These are phyloP conservation scores for Malacosoma neustria DNA, from an alignment of 2,888 invertebrate genomes.

Conservation along the genomic window DNA sequence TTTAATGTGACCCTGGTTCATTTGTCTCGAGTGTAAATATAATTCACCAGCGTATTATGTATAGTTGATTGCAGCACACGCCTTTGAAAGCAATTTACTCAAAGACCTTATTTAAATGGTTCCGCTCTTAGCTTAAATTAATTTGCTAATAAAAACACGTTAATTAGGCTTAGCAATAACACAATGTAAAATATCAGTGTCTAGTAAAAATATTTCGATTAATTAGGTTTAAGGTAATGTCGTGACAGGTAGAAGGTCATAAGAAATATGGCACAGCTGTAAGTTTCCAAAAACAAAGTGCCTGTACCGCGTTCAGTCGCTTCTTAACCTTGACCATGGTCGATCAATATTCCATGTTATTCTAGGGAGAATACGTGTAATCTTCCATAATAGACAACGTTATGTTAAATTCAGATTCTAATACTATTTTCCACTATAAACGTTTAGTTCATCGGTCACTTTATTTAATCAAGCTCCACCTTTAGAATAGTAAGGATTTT, in stretches of 20 bases:
- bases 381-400: too few relatives aligned
- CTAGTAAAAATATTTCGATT: slow-evolving; percentile 14
- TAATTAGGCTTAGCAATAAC: slow-evolving; percentile 7
- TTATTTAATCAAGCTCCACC: too few relatives aligned
- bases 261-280: too few relatives aligned
- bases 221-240: slow-evolving; percentile 13
- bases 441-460: too few relatives aligned
- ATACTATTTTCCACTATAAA: too few relatives aligned
- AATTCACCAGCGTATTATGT: slow-evolving; percentile 30
- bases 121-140: slow-evolving; percentile 22
- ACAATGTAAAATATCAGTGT: slow-evolving; percentile 10
- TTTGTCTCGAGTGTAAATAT: too few relatives aligned
- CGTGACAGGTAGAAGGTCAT: neutral
- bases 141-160: slow-evolving; percentile 7
- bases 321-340: slow-evolving; percentile 53
- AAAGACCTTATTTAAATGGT: slow-evolving; percentile 19
- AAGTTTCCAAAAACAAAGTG: slow-evolving; percentile 27
- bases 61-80: slow-evolving; percentile 12
- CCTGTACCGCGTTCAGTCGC: slow-evolving; percentile 29
- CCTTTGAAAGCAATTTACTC: slow-evolving; percentile 18
- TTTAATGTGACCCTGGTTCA: too few relatives aligned
- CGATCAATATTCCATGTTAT: slow-evolving; percentile 42
- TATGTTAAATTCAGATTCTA: too few relatives aligned
- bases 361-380: slow-evolving; percentile 21
- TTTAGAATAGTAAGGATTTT: too few relatives aligned